phyloP scores from a whole-genome alignment of 2,888 invertebrate species.

The Strigamia crassipes region DNA sequence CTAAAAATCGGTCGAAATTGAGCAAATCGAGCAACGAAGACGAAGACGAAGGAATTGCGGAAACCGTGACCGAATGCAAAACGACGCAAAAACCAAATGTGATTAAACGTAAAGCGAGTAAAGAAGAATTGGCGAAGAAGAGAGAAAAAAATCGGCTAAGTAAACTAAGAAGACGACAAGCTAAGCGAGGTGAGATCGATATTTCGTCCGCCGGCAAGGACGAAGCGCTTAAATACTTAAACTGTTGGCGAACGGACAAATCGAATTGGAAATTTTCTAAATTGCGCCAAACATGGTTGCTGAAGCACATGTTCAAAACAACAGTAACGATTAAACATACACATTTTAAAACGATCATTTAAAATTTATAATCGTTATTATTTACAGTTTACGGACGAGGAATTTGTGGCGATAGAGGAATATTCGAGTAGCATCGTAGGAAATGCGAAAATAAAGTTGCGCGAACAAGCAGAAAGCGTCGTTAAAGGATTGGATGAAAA shows the following conservation, averaged over 20 bases:
- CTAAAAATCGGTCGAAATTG: too few species aligned
- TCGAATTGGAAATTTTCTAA: not conserved
- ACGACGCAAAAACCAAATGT: not conserved
- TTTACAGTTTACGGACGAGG: not conserved
- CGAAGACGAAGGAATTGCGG: too few species aligned
- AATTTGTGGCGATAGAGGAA: not conserved
- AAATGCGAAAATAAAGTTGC: not conserved
- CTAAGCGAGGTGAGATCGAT: not conserved
- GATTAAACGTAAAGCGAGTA: conserved; percentile 1
- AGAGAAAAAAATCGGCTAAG: not conserved
- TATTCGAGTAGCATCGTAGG: not conserved
- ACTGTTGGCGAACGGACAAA: not conserved
- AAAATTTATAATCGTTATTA: not conserved
- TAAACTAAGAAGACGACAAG: not conserved
- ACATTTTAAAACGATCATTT: not conserved
- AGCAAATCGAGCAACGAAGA: too few species aligned
- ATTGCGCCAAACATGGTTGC: not conserved
- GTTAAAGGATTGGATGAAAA: not conserved
- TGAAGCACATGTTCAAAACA: not conserved
- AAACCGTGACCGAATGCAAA: not conserved
- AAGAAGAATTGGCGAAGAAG: conserved; percentile 64
- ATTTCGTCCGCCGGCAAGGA: not conserved
- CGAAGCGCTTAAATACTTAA: not conserved
- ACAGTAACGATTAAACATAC: not conserved
- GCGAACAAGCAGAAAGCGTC: not conserved